Evolutionary conservation across 2,888 invertebrate species (phyloP), one percentile per base, ranked within the genome.

Genomic region (Dermolepida albohirtum): DNA sequence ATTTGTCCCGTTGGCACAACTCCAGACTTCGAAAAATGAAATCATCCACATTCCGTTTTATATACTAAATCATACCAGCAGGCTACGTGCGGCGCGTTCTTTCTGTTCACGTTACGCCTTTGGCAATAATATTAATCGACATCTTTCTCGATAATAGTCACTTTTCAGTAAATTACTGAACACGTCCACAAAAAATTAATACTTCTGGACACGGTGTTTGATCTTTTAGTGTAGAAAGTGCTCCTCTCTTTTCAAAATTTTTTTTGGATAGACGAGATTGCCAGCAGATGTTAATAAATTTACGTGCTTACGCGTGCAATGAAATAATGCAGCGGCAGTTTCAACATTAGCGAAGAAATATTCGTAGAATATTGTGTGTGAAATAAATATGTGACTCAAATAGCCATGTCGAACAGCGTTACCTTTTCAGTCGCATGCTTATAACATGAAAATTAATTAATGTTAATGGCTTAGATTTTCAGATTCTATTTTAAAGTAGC

Each of bases 11-110:
- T 62, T 62, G 59, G 59, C 59, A 16, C 16, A 10, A 62, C 6
- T 27, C 59, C 59, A 47, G 12, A 29, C 34, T 49, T 17, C 17
- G 16, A 29, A 27, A 14, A 44, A 59, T 44, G 44, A 59, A 59
- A 44, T 47, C 59, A 59, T 59, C 59, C 44, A 62, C 59, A 62
- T 62, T 62, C 59, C 59, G 43, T 11, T 47, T 34, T 47, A 62
- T 29, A 11, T 57, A 57, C 16, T 57, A 41, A 47, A 59, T 47
- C 47, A 47, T 59, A 59, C 6, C 10, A 14, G 29, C 22, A n/a
- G 29, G 14, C 5, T 29, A 12, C 14, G 12, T 12, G 59, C 34
- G 14, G 10, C 8, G n/a, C 0, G 29, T 44, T 59, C 11, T 10
- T 54, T 39, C 11, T 16, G 6, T 47, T 47, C 29, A 29, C 11